Evolutionary conservation across 2,113 vertebrate species (phyloP).

Genomic region (Axis porcinus): DNA sequence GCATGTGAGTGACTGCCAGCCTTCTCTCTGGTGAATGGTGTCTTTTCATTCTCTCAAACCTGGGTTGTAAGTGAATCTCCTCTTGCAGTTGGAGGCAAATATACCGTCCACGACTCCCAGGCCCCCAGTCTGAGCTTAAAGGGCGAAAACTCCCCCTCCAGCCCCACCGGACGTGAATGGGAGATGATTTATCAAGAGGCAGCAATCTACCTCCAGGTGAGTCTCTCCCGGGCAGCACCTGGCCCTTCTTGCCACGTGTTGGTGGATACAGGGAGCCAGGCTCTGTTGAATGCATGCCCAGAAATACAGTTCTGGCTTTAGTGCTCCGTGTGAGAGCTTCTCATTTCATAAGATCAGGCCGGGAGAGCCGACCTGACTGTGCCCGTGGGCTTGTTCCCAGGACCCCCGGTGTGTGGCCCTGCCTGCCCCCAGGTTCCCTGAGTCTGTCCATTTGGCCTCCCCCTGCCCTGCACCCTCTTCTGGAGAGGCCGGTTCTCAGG

Average conservation of each 20-base stretch:
- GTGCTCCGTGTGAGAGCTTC: neutral
- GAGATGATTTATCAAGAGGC: slow-evolving; percentile 98
- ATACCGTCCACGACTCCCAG: slow-evolving; percentile 74
- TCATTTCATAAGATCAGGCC: neutral
- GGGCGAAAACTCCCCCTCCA: slow-evolving; percentile 78
- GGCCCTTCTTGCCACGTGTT: rapidly evolving
- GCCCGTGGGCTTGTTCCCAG: neutral
- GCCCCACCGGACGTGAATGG: slow-evolving; percentile 88
- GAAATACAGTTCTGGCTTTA: neutral
- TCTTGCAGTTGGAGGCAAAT: slow-evolving; percentile 83
- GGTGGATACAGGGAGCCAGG: rapidly evolving
- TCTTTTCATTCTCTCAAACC: neutral
- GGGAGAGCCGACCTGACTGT: neutral
- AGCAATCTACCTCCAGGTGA: slow-evolving; percentile 98
- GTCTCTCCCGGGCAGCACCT: neutral
- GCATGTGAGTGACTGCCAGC: neutral
- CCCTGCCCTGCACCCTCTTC: neutral
- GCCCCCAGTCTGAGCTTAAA: slow-evolving; percentile 81
- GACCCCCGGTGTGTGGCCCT: neutral
- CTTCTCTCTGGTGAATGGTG: neutral
- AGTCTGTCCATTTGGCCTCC: neutral
- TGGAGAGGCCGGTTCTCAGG: rapidly evolving
- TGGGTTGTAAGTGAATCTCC: neutral
- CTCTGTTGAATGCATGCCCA: no score
- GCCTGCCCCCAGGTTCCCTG: neutral